A percentile compares a stretch with the other conserved stretches of the same genome.
Conservation (phyloP, 2,888 invertebrate genomes). For the Parthenolecanium corni region DNA sequence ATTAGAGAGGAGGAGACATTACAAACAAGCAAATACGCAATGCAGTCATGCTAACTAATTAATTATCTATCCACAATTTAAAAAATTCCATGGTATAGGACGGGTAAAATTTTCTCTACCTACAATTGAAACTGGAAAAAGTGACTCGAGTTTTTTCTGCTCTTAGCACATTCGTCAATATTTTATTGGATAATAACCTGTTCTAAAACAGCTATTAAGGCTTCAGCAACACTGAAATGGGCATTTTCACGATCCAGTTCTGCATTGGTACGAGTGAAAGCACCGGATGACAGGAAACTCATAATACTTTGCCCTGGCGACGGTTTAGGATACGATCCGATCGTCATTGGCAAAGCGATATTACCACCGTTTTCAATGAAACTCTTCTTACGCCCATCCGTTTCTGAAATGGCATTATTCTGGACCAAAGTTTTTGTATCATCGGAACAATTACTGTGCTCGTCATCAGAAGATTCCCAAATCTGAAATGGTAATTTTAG, state of each 20-base stretch:
- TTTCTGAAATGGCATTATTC: background rate
- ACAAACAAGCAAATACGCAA: no score
- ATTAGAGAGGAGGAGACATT: no score
- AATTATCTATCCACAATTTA: background rate
- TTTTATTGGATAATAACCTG: conserved; percentile 38
- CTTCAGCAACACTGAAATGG: conserved; percentile 73
- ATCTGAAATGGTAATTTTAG: conserved; percentile 22
- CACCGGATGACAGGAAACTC: conserved; percentile 58
- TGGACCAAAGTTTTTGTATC: conserved; percentile 26
- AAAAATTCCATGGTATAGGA: background rate
- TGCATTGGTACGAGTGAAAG: conserved; percentile 57
- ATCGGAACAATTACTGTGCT: conserved; percentile 27
- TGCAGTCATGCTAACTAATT: no score
- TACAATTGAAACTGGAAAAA: background rate
- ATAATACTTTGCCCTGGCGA: conserved; percentile 57
- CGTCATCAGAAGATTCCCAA: conserved; percentile 31
- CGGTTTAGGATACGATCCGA: conserved; percentile 51
- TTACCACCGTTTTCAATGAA: conserved; percentile 50
- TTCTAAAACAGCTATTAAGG: conserved; percentile 70
- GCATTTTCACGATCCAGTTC: conserved; percentile 75
- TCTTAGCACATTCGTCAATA: background rate
- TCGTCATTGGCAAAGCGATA: conserved; percentile 48
- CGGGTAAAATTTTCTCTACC: no score
- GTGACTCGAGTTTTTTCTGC: background rate
- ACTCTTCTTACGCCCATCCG: conserved; percentile 35